Evolutionary conservation across 2,888 invertebrate genomes (phyloP).

Genomic region (Trisateles emortualis): DNA sequence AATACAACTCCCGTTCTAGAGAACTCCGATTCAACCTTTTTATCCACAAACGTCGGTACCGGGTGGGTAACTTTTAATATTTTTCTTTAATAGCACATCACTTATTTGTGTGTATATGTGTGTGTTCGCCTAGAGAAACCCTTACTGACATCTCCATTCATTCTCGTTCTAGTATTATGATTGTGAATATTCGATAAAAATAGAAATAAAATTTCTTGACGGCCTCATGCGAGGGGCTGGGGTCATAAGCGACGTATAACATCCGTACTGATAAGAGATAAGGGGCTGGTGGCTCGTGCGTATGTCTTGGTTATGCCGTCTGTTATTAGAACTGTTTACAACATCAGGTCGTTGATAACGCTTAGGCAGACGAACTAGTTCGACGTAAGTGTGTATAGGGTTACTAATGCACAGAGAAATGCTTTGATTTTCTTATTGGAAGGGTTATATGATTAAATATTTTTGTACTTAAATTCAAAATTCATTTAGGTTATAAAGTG

Average conservation of each 20-base stretch:
- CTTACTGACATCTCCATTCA: too few relatives aligned
- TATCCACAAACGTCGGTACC: too few relatives aligned
- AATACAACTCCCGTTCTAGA: too few relatives aligned
- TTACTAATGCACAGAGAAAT: not conserved
- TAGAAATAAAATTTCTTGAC: conserved; percentile 49
- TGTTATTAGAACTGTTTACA: conserved; percentile 59
- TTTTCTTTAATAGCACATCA: too few relatives aligned
- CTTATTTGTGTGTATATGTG: too few relatives aligned
- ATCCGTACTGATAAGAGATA: conserved; percentile 66
- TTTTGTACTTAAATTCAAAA: too few relatives aligned
- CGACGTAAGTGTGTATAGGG: not conserved
- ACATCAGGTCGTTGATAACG: conserved; percentile 68
- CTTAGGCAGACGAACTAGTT: conserved; percentile 45
- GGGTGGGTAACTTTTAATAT: too few relatives aligned
- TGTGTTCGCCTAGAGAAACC: too few relatives aligned
- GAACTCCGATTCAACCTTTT: too few relatives aligned
- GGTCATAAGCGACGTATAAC: conserved; percentile 65
- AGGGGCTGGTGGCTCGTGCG: conserved; percentile 56
- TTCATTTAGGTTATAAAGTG: too few relatives aligned
- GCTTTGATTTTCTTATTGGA: not conserved
- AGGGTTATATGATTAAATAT: too few relatives aligned
- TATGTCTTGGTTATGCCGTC: conserved; percentile 60
- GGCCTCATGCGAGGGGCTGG: conserved; percentile 48
- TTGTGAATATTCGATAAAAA: conserved; percentile 25
- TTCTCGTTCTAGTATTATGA: conserved; percentile 18